Evolutionary conservation across 2,888 invertebrate species (phyloP).

Genomic region (Lathronympha strigana): DNA sequence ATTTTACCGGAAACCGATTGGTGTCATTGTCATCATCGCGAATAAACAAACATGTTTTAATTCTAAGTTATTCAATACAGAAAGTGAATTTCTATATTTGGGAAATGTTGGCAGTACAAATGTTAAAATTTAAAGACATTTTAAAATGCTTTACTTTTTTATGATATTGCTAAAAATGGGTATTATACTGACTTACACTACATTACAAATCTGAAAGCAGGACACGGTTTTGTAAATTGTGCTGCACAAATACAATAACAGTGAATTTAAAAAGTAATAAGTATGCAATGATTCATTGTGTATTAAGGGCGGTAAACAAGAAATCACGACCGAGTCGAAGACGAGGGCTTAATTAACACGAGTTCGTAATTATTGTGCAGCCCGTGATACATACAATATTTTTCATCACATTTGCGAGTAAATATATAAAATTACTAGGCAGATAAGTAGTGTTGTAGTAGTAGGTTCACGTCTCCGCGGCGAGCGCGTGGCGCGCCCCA

Average conservation of each 20-base stretch:
- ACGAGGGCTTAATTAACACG: no score
- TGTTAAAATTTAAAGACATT: constrained; percentile 12
- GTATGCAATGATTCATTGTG: no score
- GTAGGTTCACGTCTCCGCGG: no score
- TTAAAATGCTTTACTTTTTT: constrained; percentile 25
- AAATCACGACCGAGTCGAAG: no score
- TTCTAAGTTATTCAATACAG: constrained; percentile 36
- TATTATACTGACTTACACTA: neutral
- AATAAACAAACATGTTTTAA: constrained; percentile 12
- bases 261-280: neutral
- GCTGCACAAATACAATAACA: neutral
- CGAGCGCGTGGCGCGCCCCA: no score
- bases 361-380: no score
- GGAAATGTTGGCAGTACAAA: constrained; percentile 22
- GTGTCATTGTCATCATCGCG: constrained; percentile 5
- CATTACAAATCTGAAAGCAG: constrained; percentile 8
- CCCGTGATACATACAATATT: no score
- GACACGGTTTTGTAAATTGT: neutral
- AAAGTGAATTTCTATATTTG: constrained; percentile 25
- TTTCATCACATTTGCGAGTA: no score
- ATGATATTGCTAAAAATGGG: constrained; percentile 19
- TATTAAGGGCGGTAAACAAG: no score
- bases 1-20: constrained; percentile 7
- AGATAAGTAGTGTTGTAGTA: no score
- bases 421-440: no score